Evolutionary conservation across 2,888 invertebrate species (phyloP), one percentile per base, ranked within the genome.

Genomic region (Beris chalybata): DNA sequence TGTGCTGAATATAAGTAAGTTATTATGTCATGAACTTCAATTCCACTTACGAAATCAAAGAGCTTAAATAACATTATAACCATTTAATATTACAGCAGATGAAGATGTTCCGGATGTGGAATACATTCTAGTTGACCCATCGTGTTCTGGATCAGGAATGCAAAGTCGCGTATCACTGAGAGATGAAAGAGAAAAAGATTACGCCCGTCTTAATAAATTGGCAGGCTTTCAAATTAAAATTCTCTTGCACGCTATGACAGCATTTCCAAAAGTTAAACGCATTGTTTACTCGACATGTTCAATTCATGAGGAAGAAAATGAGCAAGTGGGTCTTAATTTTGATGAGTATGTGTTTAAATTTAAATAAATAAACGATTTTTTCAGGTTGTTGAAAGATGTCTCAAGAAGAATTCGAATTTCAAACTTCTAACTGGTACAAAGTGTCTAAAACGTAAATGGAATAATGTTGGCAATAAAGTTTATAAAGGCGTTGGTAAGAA

Each of bases 221-320:
- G 86, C 89, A n/a, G 87, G 88, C 0, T 85, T 95, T 63, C 94
- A 97, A 83, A 87, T 88, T 30, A 88, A 89, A 76, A 86, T 98
- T 66, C 82, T 99, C 0, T 87, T 89, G 66, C 92, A 94, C 78
- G 96, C 97, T 0, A 86, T 98, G 78, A 86, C 85, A 12, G 82
- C 85, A 0, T 97, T 96, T 78, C 93, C 96, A 0, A 86, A 86
- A 67, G 93, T 89, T 0, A 90, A 92, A 76, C 84, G 90, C 65
- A 88, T 99, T 13, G 91, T 97, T 4, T 99, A 99, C 79, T 98
- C 97, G 47, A 99, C 99, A 0, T 99, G 99, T 76, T 99, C 98
- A 0, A 75, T 95, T 9, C 86, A 91, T 77, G 85, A 88, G 0
- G 90, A 93, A 80, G 97, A 97, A 82, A 99, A 99, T 77, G 99